phyloP scores from a whole-genome alignment of 2,113 vertebrate genomes.

The Baryphthengus martii region DNA sequence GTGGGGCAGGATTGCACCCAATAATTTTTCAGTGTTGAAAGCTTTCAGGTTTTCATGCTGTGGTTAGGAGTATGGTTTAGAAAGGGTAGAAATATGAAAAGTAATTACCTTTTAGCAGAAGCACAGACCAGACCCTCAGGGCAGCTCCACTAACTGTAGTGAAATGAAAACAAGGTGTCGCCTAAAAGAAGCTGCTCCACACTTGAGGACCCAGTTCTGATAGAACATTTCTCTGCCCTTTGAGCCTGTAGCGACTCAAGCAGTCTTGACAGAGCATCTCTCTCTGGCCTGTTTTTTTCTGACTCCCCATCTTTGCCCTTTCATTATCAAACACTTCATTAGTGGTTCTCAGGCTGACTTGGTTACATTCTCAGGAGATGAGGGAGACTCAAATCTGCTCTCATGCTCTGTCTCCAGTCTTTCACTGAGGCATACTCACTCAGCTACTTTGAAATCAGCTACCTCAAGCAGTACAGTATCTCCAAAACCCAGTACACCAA shows the following conservation, averaged over 20 bases:
- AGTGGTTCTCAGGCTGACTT: slow-evolving; percentile 12
- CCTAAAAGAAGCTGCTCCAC: not conserved
- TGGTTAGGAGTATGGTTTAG: slow-evolving; percentile 12
- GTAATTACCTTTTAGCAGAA: slow-evolving; percentile 50
- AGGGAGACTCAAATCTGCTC: not conserved
- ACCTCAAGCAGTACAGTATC: not conserved
- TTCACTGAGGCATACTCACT: not conserved
- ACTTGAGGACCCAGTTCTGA: not conserved
- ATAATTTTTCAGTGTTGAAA: slow-evolving; percentile 61
- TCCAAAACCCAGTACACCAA: not conserved
- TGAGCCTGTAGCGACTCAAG: not conserved
- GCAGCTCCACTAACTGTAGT: not conserved
- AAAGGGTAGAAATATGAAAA: slow-evolving; percentile 45
- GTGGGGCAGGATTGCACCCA: slow-evolving; percentile 36
- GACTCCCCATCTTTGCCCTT: not conserved
- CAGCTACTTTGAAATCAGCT: not conserved
- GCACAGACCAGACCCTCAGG: slow-evolving; percentile 16
- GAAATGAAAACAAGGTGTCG: not conserved
- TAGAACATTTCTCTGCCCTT: not conserved
- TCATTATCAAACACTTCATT: slow-evolving; percentile 24
- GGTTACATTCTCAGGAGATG: not conserved
- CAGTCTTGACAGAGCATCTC: not conserved
- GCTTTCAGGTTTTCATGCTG: slow-evolving; percentile 54
- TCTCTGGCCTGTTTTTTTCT: not conserved
- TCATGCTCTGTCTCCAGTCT: not conserved